Evolutionary conservation across 2,797 vertebrate genomes (phyloP), one percentile per base, ranked within the genome.

Genomic region (Rhinoraja longicauda): DNA sequence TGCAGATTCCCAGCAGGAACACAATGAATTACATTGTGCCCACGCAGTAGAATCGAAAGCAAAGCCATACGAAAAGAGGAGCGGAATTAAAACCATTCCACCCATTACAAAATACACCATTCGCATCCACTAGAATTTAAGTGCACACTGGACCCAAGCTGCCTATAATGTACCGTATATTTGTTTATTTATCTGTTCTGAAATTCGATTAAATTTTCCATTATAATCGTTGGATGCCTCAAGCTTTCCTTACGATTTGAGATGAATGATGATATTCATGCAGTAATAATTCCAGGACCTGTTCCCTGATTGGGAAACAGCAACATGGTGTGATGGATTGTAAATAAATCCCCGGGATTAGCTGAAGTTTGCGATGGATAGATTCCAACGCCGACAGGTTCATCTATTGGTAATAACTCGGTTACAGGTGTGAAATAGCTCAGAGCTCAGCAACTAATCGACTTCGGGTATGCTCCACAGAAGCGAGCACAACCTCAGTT

Each of bases 1-100:
- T 94, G 96, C 96, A 95, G 95, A 21, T 70, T 53, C 84, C 90
- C 36, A 70, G 17, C 29, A 53, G 21, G 45, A 73, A 75, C 53
- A 92, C 90, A 92, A 92, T 29, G 70, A 72, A 62, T 15, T 13
- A 21, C 39, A 75, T 92, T 92, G 90, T 72, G 19, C 67, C 90
- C 39, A 57, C 64, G 26, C 39, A 91, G 45, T 36, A n/a, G 39
- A 67, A 19, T 75, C 70, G 70, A 72, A 92, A 57, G 70, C 70
- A 92, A 45, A 75, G 29, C 67, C 32, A 36, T 36, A 45, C 32
- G 39, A 64, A 91, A 91, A 3, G 36, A 53, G 13, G 4, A 36
- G 36, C n/a, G 24, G 45, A 72, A 73, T 72, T 92, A 45, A 92
- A 72, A 92, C 64, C 39, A 72, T 91, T 45, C 70, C 90, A 72